phyloP scores from a whole-genome alignment of 2,888 invertebrate genomes.

The Eupithecia vulgata region DNA sequence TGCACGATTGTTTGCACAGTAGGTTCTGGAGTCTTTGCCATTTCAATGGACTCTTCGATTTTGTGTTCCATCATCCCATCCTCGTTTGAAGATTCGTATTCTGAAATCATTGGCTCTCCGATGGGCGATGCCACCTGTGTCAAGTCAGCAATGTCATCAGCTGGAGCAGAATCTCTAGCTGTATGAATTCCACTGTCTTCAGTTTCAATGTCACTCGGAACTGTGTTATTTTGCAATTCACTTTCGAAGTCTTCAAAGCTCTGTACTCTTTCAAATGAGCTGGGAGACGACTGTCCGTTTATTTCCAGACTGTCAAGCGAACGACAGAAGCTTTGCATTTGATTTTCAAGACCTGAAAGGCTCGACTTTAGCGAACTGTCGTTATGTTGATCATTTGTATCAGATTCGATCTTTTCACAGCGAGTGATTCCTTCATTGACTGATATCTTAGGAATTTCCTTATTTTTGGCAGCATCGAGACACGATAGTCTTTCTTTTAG shows the following conservation, averaged over 20 bases:
- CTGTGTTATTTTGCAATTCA: constrained; percentile 84
- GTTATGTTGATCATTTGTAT: constrained; percentile 60
- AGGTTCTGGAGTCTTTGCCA: constrained; percentile 54
- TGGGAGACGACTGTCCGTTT: constrained; percentile 81
- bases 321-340: constrained; percentile 85
- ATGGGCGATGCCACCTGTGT: constrained; percentile 78
- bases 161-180: constrained; percentile 90
- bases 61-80: constrained; percentile 67
- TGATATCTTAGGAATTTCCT: constrained; percentile 77
- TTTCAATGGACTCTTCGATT: constrained; percentile 57
- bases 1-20: constrained; percentile 59
- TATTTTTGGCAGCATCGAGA: constrained; percentile 79
- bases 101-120: constrained; percentile 75
- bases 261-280: constrained; percentile 85
- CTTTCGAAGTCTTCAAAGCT: constrained; percentile 86
- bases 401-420: constrained; percentile 60
- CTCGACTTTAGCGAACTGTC: constrained; percentile 71
- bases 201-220: constrained; percentile 86
- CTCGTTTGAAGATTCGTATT: constrained; percentile 79
- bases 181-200: constrained; percentile 93
- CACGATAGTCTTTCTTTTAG: constrained; percentile 81
- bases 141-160: constrained; percentile 88
- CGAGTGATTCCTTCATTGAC: constrained; percentile 66
- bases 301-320: constrained; percentile 87
- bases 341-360: constrained; percentile 79